Evolutionary conservation across 35 echinoderm and acorn worm species (phyloP), one percentile per base, ranked within the genome.

Genomic region (Ophiothrix spiculata): DNA sequence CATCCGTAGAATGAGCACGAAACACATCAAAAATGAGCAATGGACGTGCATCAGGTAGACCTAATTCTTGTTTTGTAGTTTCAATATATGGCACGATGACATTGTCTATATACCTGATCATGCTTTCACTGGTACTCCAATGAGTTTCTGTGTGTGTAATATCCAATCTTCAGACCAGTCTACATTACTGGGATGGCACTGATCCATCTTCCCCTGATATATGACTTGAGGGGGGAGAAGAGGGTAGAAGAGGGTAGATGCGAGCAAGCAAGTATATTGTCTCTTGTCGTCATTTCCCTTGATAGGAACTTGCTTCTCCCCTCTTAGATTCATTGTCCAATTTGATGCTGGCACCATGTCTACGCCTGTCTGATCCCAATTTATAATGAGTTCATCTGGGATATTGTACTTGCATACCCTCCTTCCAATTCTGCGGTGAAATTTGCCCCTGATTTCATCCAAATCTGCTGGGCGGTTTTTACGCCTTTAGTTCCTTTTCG

Each of bases 331-430:
- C 87, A 89, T 81, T 64, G 78, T 89, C 78, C 87, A 89, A 23
- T 79, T 41, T 40, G 38, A 77, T 40, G 31, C 42, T 8, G 87
- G 87, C 1, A 89, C 49, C 21, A 89, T 38, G 17, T 79, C 17
- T 19, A 89, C 87, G 0, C 77, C 87, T 36, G 78, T 88, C 36
- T 81, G 86, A 69, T 88, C 86, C 86, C 86, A 81, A 39, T 88
- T 88, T 16, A 88, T 81, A 0, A 88, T 37, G 1, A 88, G 41
- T 38, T 80, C 77, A 40, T 46, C 39, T n/a, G 86, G 86, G 79
- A 40, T 89, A 56, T 34, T 81, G 56, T 31, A 74, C 75, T 42
- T 25, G 33, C 45, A 41, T 1, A 82, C 40, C 13, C 40, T 21
- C 11, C 80, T 21, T 32, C 80, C 40, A 25, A 82, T 82, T 41